A percentile compares a stretch with the other conserved stretches of the same genome.
These are phyloP conservation scores for Nothoprocta perdicaria DNA, from an alignment of 2,113 vertebrate genomes.

Conservation along the genomic window DNA sequence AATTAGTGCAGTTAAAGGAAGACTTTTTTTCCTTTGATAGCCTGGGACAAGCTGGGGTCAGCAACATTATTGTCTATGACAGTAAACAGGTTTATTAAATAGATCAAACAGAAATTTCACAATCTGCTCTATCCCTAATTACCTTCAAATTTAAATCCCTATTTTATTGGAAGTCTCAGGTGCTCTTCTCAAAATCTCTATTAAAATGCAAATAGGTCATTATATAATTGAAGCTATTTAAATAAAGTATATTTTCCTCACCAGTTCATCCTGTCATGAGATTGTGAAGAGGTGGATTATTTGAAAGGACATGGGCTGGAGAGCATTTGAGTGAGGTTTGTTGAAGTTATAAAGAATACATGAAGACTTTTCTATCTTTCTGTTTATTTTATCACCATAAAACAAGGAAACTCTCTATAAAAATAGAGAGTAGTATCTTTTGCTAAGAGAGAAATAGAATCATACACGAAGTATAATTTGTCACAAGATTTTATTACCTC, in stretches of 20 bases:
- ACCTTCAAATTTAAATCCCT: slow-evolving; percentile 70
- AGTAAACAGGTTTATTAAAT: slow-evolving; percentile 70
- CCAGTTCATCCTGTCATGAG: slow-evolving; percentile 20
- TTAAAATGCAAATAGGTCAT: slow-evolving; percentile 78
- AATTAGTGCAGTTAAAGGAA: neutral
- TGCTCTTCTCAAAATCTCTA: slow-evolving; percentile 65
- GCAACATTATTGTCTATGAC: slow-evolving; percentile 26
- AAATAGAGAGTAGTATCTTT: neutral
- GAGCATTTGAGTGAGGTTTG: neutral
- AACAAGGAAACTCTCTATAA: neutral
- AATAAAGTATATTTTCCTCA: slow-evolving; percentile 61
- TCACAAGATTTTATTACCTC: neutral
- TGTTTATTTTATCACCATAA: neutral
- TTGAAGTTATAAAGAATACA: neutral
- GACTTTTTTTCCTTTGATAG: slow-evolving; percentile 25
- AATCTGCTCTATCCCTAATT: slow-evolving; percentile 70
- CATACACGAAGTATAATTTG: neutral
- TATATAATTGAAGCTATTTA: slow-evolving; percentile 73
- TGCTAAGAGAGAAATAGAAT: rapidly evolving
- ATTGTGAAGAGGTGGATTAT: slow-evolving; percentile 14
- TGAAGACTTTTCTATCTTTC: neutral
- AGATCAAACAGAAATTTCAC: slow-evolving; percentile 66
- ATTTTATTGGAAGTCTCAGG: slow-evolving; percentile 67
- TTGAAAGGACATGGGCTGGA: slow-evolving; percentile 24
- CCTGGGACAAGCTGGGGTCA: slow-evolving; percentile 36